Evolutionary conservation across 2,797 vertebrate species (phyloP).

Genomic region (Crypturellus tataupa): DNA sequence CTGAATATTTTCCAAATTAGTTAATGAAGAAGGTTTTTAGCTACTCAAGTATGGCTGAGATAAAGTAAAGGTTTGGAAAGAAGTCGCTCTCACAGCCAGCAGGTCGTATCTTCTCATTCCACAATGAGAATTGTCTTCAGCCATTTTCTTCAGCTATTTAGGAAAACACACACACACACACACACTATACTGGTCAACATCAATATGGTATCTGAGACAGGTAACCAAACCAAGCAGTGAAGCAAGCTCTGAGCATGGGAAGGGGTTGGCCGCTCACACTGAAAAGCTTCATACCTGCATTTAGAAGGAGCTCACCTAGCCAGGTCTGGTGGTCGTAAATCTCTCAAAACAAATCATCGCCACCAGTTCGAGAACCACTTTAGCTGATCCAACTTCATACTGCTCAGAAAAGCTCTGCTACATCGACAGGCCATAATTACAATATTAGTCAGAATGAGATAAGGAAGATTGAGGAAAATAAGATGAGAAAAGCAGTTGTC

Average conservation of each 20-base stretch:
- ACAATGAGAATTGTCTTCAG: not conserved
- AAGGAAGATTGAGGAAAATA: not conserved
- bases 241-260: not conserved
- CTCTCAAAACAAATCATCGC: not conserved
- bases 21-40: not conserved
- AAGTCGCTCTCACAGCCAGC: not conserved
- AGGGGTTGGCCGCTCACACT: not conserved
- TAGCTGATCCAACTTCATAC: not conserved
- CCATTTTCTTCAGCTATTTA: not conserved
- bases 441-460: not conserved
- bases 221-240: not conserved
- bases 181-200: not conserved
- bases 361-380: not conserved
- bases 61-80: not conserved
- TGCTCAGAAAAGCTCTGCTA: not conserved
- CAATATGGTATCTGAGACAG: not conserved
- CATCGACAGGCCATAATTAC: rapidly evolving
- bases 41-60: not conserved
- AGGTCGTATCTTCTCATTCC: not conserved
- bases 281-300: not conserved
- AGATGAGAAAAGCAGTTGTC: not conserved
- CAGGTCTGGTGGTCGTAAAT: not conserved
- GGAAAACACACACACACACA: not conserved
- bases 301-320: not conserved
- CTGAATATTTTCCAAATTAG: not conserved